Conservation (phyloP, 1,140 invertebrate species). For the Streblospio benedicti region DNA sequence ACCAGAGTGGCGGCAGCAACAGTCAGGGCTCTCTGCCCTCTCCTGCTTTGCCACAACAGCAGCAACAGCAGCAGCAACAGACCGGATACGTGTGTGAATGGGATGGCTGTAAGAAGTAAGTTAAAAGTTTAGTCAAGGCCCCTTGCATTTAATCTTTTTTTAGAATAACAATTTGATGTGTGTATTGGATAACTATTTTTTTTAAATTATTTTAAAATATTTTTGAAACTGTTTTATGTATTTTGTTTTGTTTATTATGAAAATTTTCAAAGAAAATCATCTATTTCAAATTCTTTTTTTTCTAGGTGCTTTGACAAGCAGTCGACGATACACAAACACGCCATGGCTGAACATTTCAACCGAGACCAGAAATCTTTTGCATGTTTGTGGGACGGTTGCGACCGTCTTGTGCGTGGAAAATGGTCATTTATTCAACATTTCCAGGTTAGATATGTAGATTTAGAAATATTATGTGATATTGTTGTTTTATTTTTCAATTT, state of each 20-base stretch:
- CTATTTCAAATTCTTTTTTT: not conserved
- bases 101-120: constrained; percentile 40
- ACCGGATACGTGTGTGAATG: constrained; percentile 43
- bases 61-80: constrained; percentile 7
- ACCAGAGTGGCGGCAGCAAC: too few species aligned
- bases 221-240: too few species aligned
- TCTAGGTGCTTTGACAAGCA: constrained; percentile 6
- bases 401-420: constrained; percentile 36
- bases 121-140: too few species aligned
- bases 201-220: not conserved
- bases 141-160: not conserved
- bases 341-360: constrained; percentile 9
- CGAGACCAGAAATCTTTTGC: constrained; percentile 2
- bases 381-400: constrained; percentile 45
- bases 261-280: too few species aligned
- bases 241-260: not conserved
- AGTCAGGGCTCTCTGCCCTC: constrained; percentile 8
- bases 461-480: too few species aligned
- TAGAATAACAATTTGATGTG: not conserved
- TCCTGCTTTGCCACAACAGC: constrained; percentile 8
- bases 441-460: constrained; percentile 38
- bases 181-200: not conserved
- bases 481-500: too few species aligned
- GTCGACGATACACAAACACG: not conserved
- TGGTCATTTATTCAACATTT: constrained; percentile 45